Conservation (phyloP, 2,113 vertebrate species). For the Panthera uncia region DNA sequence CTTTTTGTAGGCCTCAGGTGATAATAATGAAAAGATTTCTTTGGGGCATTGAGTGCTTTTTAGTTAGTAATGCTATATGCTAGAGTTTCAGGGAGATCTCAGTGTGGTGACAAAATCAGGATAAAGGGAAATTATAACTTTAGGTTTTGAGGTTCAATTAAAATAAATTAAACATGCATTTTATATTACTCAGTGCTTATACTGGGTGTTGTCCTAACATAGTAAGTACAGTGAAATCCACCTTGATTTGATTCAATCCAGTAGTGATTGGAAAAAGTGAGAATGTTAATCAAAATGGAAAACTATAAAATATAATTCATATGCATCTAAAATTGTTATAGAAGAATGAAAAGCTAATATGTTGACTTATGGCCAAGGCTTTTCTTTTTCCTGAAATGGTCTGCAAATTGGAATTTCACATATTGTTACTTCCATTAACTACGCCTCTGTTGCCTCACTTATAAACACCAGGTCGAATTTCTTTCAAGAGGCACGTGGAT, state of each 20-base stretch:
- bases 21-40: background rate
- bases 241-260: background rate
- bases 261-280: background rate
- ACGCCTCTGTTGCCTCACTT: background rate
- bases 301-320: background rate
- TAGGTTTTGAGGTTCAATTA: background rate
- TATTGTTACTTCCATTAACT: background rate
- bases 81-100: background rate
- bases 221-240: background rate
- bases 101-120: background rate
- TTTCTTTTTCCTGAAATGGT: background rate
- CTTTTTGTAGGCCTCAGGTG: background rate
- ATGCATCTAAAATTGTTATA: background rate
- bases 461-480: background rate
- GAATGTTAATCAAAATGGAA: background rate
- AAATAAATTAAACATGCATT: background rate
- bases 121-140: background rate
- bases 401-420: background rate
- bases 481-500: background rate
- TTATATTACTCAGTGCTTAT: background rate
- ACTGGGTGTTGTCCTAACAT: background rate
- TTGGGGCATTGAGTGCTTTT: background rate
- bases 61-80: background rate
- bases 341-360: background rate
- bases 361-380: background rate